Evolutionary conservation across 2,888 invertebrate species (phyloP), one percentile per base, ranked within the genome.

Genomic region (Strigamia maritima): DNA sequence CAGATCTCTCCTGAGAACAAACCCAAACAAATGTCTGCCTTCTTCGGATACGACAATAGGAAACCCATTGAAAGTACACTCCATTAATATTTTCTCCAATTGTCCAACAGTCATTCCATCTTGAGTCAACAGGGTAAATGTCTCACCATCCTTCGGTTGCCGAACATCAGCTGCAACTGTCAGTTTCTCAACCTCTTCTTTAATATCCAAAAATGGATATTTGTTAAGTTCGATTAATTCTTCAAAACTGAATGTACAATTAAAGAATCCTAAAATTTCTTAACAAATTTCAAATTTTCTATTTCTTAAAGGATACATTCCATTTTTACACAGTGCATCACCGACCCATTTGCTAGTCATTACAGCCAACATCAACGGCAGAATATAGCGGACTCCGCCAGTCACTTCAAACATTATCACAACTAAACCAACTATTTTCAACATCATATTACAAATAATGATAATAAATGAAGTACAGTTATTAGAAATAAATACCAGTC

Each of bases 301-400:
- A n/a, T 76, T 28, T 26, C 16, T 74, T 6, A 78, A 78, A 78
- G 78, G 78, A 78, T 78, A 78, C 85, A 98, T 96, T 81, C 97
- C 97, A 82, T 94, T 94, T 81, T 94, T 90, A 8, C 96, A 96
- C 1, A 98, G 89, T 0, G 97, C 97, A 88, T 98, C 98, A 19
- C 97, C 98, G 24, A 98, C 97, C 99, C 99, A 99, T 87, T 99
- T 99, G 84, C 97, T 96, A 6, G 98, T 97, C 98, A 99, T 99
- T 0, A 96, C 97, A 0, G 98, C 98, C 0, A 96, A 97, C 98
- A 99, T 99, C 81, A 98, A 88, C 0, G 98, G 98, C 81, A 99
- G 98, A 84, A 99, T 99, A 87, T 98, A 98, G 79, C 97, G 90
- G 78, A 99, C 94, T 40, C 96, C 98, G 79, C 98, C 99, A 0